Conservation (phyloP, 1,140 invertebrate genomes). For the Drosophila melanica region DNA sequence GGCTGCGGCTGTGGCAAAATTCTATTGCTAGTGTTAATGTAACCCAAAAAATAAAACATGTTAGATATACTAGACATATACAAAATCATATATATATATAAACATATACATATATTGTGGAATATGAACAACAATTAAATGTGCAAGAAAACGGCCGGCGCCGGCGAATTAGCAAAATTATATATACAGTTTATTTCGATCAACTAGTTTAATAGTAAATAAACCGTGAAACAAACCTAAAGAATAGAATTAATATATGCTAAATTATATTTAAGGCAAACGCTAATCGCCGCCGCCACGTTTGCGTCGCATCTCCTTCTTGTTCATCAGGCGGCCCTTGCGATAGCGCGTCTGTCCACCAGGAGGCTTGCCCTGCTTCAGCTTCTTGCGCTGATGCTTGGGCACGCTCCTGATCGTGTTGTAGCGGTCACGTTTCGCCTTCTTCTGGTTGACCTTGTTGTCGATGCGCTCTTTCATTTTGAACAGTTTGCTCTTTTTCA, state of each 20-base stretch:
- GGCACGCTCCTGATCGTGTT: conserved; percentile 76
- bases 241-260: conserved; percentile 33
- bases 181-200: conserved; percentile 72
- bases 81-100: conserved; percentile 26
- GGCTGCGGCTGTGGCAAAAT: conserved; percentile 32
- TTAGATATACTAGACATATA: conserved; percentile 54
- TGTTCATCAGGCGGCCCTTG: conserved; percentile 68
- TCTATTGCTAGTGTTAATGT: conserved; percentile 50
- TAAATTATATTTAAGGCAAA: conserved; percentile 7
- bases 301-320: conserved; percentile 66
- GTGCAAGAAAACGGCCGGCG: conserved; percentile 39
- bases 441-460: conserved; percentile 86
- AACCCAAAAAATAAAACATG: conserved; percentile 53
- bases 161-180: conserved; percentile 73
- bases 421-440: conserved; percentile 81
- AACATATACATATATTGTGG: conserved; percentile 37
- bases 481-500: conserved; percentile 90
- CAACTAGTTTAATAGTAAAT: conserved; percentile 74
- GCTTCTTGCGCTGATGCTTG: conserved; percentile 66
- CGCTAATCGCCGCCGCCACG: conserved; percentile 50
- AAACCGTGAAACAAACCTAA: conserved; percentile 61
- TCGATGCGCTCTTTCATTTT: conserved; percentile 89
- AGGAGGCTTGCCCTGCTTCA: conserved; percentile 53
- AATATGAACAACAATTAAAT: conserved; percentile 44
- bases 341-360: conserved; percentile 53